phyloP scores from a whole-genome alignment of 2,797 vertebrate species.

The Gymnocypris eckloni region DNA sequence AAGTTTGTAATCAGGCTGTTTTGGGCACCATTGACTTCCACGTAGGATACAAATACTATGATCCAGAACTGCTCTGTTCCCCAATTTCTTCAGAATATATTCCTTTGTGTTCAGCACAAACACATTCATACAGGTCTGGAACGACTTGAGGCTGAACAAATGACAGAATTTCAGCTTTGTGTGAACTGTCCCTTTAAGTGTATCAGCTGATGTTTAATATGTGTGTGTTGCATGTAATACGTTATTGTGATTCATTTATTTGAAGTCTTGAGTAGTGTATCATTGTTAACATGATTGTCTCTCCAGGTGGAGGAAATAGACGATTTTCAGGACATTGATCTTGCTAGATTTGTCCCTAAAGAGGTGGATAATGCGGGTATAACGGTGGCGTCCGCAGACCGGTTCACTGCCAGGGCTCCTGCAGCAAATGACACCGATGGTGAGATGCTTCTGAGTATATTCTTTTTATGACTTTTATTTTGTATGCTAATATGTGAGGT shows the following conservation, averaged over 20 bases:
- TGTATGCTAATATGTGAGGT: neutral
- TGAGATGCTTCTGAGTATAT: conserved; percentile 68
- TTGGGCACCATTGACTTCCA: too few species aligned
- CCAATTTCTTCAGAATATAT: too few species aligned
- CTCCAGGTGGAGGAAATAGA: conserved; percentile 74
- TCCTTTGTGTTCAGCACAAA: too few species aligned
- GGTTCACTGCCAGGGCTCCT: conserved; percentile 80
- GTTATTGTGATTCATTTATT: neutral
- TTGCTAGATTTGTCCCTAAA: conserved; percentile 90
- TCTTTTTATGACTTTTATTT: neutral
- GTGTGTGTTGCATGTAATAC: conserved; percentile 1
- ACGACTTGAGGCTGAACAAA: too few species aligned
- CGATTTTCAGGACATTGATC: conserved; percentile 88
- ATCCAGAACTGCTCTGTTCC: too few species aligned
- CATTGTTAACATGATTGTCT: neutral
- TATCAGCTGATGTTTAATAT: neutral
- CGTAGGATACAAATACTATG: too few species aligned
- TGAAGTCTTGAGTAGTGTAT: neutral
- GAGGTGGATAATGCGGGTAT: conserved; percentile 94
- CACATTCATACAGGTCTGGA: too few species aligned
- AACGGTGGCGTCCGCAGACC: conserved; percentile 89
- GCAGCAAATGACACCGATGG: conserved; percentile 78
- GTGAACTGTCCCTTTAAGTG: neutral
- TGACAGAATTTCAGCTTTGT: too few species aligned
- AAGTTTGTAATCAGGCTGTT: too few species aligned